Evolutionary conservation across 1,140 invertebrate species (phyloP).

Genomic region (Varroa destructor): DNA sequence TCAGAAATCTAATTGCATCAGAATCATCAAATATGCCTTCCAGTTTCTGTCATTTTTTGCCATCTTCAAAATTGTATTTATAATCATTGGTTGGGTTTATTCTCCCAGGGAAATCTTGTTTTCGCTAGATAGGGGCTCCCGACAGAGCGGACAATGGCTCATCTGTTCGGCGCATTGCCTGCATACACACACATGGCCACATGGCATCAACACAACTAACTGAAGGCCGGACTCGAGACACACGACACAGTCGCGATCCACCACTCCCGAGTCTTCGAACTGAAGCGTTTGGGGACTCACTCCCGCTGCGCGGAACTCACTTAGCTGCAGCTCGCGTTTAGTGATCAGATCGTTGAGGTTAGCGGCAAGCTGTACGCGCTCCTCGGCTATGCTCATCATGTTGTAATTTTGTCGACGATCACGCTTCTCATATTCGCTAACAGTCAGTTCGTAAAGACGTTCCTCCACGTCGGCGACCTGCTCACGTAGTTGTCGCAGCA

Average conservation of each 20-base stretch:
- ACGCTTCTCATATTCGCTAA: conserved; percentile 14
- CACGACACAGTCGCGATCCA: conserved; percentile 18
- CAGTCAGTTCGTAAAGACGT: conserved; percentile 18
- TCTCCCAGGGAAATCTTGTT: too few species aligned
- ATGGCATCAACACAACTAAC: conserved; percentile 3
- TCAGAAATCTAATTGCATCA: too few species aligned
- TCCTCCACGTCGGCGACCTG: conserved; percentile 17
- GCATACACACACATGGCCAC: conserved; percentile 17
- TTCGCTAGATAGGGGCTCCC: neutral
- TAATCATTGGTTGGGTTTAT: too few species aligned
- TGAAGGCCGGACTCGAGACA: conserved; percentile 14
- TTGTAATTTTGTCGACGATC: conserved; percentile 18
- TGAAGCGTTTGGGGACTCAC: neutral
- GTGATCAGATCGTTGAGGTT: conserved; percentile 8
- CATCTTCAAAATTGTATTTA: too few species aligned
- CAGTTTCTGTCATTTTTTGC: too few species aligned
- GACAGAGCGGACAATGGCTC: conserved; percentile 17
- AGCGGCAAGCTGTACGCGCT: conserved; percentile 10
- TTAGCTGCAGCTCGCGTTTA: conserved; percentile 9
- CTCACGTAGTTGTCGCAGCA: conserved; percentile 1
- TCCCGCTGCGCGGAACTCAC: conserved; percentile 1
- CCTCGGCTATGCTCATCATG: conserved; percentile 19
- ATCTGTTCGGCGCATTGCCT: conserved; percentile 1
- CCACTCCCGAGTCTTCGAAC: conserved; percentile 11
- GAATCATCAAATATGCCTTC: too few species aligned